A percentile compares a stretch with the other conserved stretches of the same genome.
Conservation (phyloP, 2,888 invertebrate species). For the Proisotoma minuta region DNA sequence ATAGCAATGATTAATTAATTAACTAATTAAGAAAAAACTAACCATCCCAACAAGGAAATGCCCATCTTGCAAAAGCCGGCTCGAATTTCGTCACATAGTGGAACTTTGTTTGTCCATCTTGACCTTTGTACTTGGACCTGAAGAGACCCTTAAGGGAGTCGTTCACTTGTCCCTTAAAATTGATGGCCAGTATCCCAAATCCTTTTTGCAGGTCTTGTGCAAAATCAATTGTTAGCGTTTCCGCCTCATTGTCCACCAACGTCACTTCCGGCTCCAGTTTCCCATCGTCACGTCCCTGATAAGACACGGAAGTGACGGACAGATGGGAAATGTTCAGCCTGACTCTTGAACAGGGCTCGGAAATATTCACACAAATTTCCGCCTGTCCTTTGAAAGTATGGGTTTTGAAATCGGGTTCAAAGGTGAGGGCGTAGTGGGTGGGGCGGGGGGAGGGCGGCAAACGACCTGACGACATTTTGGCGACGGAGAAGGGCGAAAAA, state of each 20-base stretch:
- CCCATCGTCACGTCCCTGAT: slow-evolving; percentile 62
- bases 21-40: not conserved
- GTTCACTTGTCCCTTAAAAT: slow-evolving; percentile 76
- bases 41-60: slow-evolving; percentile 30
- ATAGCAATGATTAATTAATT: no score
- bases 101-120: slow-evolving; percentile 70
- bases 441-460: slow-evolving; percentile 78
- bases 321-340: not conserved
- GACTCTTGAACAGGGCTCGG: not conserved
- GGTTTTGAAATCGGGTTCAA: slow-evolving; percentile 76
- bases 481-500: no score
- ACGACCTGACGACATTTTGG: no score
- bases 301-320: slow-evolving; percentile 54
- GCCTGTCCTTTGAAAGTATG: slow-evolving; percentile 82
- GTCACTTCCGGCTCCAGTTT: slow-evolving; percentile 10
- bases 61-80: slow-evolving; percentile 72
- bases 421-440: slow-evolving; percentile 74
- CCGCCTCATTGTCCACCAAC: slow-evolving; percentile 57
- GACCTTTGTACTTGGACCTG: slow-evolving; percentile 70
- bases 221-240: slow-evolving; percentile 66
- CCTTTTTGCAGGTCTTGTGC: slow-evolving; percentile 59
- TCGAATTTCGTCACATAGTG: slow-evolving; percentile 90
- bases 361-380: slow-evolving; percentile 65
- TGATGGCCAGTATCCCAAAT: slow-evolving; percentile 57
- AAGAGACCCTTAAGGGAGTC: slow-evolving; percentile 93